A percentile compares a stretch with the other conserved stretches of the same genome.
phyloP scores from a whole-genome alignment of 2,888 invertebrate genomes.

The Spialia ferax region DNA sequence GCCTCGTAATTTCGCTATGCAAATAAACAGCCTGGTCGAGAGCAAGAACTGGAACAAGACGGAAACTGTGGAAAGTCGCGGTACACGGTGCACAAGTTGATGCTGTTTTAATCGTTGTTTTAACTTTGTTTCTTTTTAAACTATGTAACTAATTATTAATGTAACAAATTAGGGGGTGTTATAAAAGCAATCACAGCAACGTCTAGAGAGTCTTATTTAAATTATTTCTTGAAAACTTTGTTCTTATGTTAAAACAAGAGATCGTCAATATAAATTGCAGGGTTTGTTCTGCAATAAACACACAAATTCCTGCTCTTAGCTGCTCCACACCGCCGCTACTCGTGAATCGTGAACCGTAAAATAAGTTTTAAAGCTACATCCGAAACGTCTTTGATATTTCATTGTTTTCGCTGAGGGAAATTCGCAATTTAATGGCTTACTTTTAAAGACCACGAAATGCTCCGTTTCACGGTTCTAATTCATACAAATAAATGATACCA shows the following conservation, averaged over 20 bases:
- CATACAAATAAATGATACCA: background rate
- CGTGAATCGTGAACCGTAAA: slow-evolving; percentile 56
- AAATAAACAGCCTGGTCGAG: background rate
- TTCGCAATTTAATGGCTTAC: slow-evolving; percentile 25
- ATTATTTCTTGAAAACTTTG: background rate
- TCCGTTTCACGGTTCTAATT: slow-evolving; percentile 11
- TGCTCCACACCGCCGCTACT: background rate
- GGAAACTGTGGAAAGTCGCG: background rate
- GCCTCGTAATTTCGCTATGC: background rate
- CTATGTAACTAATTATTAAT: too few relatives aligned
- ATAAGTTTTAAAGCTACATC: slow-evolving; percentile 55
- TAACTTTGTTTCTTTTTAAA: background rate
- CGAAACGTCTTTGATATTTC: slow-evolving; percentile 62
- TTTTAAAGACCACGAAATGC: slow-evolving; percentile 22
- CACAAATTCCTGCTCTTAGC: slow-evolving; percentile 5
- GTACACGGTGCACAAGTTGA: background rate
- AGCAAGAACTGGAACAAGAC: background rate
- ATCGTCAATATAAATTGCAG: slow-evolving; percentile 18
- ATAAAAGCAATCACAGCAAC: background rate
- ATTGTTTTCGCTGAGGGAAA: slow-evolving; percentile 41
- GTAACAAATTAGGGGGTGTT: too few relatives aligned
- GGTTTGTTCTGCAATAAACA: slow-evolving; percentile 30
- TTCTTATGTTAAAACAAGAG: slow-evolving; percentile 1
- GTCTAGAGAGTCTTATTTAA: background rate
- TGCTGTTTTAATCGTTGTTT: background rate